Base-by-base conservation (phyloP, 2,113 vertebrate genomes). In the Damaliscus lunatus region DNA sequence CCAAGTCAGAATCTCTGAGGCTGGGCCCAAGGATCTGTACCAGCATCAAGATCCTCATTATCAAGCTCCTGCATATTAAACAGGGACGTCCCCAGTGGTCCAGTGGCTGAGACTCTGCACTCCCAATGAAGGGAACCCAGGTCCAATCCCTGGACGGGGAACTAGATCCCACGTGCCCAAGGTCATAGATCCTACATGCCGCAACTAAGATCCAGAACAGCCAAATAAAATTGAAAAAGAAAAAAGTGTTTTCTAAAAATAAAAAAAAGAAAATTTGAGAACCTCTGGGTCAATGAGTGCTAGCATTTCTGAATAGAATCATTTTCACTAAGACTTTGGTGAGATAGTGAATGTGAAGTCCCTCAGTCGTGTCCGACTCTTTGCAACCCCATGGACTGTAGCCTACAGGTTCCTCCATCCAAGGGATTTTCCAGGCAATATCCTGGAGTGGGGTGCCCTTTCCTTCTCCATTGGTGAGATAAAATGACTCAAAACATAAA, bases 401-500 rank as follows among this genome's bases (percentile, higher is more conserved):
- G 43, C 43, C 6, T 43, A 43, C 43, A 43, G 43, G 43, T 43
- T 43, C 43, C 43, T 43, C 43, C 43, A 5, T 43, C 43, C 43
- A 43, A 43, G 43, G 43, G 43, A 6, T 43, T 43, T 43, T 43
- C 43, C 43, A 43, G 43, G 43, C 43, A 43, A 7, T 43, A 43
- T 43, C 43, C 43, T 43, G 43, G 43, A 43, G 43, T 43, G 43
- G 43, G 43, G 6, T 43, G 43, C 43, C 43, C 6, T 43, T 43
- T 43, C 43, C 43, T 7, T 43, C 43, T 43, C 43, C 43, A 43
- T 6, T 43, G 43, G 43, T 43, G 6, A 93, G 62, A 87, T 80
- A 86, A 87, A 87, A 97, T 67, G 48, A 85, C 94, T 88, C 74
- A 60, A 78, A 97, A 46, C 16, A 52, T 80, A 95, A 87, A 94